A percentile compares a stretch with the other conserved stretches of the same genome.
Evolutionary conservation across 2,113 vertebrate species (phyloP).

Genomic region (human (Homo sapiens)): GRCh38 chr5:137459001-137459500

Average conservation of each 20-base stretch:
- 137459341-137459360: neutral
- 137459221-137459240: neutral
- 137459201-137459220: constrained; percentile 27
- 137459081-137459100: fast-evolving
- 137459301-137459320: neutral
- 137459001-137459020: neutral
- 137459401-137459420: neutral
- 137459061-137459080: fast-evolving
- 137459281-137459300: neutral
- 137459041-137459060: neutral
- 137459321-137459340: neutral
- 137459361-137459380: neutral
- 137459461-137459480: neutral
- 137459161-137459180: too few relatives aligned
- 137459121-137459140: neutral
- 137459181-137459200: neutral
- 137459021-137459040: neutral
- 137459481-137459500: neutral
- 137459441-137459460: neutral
- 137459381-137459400: neutral
- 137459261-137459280: neutral
- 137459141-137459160: neutral
- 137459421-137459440: neutral
- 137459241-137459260: constrained; percentile 28
- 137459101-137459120: neutral